Conservation (phyloP, 2,797 vertebrate genomes). For the Craterocephalus amniculus region DNA sequence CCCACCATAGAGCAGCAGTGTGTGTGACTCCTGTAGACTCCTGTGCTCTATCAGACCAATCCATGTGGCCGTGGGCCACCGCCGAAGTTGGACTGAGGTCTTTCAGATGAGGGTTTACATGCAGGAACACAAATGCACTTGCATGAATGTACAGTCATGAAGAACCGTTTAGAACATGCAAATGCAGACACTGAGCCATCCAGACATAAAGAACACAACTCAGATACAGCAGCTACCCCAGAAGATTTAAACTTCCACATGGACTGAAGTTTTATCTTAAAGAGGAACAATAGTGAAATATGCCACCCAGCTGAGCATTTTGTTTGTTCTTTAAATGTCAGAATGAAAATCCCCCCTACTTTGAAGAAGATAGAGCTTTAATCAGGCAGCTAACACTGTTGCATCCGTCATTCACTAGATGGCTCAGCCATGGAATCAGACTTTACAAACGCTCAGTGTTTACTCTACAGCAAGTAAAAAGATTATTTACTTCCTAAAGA, state of each 20-base stretch:
- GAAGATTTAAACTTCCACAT: conserved; percentile 79
- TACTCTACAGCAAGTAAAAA: conserved; percentile 66
- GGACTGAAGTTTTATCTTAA: conserved; percentile 82
- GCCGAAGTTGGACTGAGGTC: conserved; percentile 74
- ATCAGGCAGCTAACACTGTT: conserved; percentile 68
- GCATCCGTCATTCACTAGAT: conserved; percentile 58
- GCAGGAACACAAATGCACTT: conserved; percentile 59
- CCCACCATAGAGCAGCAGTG: conserved; percentile 68
- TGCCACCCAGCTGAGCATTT: conserved; percentile 82
- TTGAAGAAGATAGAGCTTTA: conserved; percentile 77
- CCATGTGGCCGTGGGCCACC: conserved; percentile 81
- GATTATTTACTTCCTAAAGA: conserved; percentile 49
- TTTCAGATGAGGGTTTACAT: conserved; percentile 70
- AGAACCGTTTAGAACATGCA: conserved; percentile 45
- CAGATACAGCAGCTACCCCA: conserved; percentile 61
- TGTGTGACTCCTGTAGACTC: conserved; percentile 74
- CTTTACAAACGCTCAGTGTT: conserved; percentile 72
- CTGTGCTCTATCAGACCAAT: conserved; percentile 76
- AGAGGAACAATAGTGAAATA: conserved; percentile 79
- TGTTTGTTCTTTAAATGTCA: conserved; percentile 87
- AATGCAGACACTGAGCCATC: conserved; percentile 40
- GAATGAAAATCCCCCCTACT: conserved; percentile 79
- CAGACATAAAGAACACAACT: conserved; percentile 53
- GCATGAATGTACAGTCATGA: conserved; percentile 20
- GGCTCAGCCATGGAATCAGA: conserved; percentile 64